Percentiles rank a stretch among this genome's conserved stretches.
These are phyloP conservation scores for Nerophis ophidion DNA, from an alignment of 2,113 vertebrate species.

Conservation along the genomic window DNA sequence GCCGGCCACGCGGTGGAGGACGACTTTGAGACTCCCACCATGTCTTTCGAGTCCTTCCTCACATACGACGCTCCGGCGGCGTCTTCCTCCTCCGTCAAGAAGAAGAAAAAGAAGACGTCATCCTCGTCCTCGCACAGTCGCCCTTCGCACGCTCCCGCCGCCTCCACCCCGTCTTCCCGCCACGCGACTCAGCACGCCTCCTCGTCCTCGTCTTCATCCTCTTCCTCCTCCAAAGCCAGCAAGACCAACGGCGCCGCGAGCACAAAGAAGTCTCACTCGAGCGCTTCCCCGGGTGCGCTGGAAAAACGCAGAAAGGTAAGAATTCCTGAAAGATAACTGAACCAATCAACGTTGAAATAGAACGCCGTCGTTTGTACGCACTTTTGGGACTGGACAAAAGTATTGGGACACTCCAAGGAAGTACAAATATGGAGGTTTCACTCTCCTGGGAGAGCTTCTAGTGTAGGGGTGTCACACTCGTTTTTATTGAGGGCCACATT, in stretches of 20 bases:
- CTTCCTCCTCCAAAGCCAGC: conserved; percentile 59
- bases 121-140: conserved; percentile 45
- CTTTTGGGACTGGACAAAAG: too few relatives aligned
- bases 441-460: too few relatives aligned
- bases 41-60: conserved; percentile 97
- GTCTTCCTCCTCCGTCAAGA: conserved; percentile 72
- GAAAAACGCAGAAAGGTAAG: conserved; percentile 67
- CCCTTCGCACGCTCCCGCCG: conserved; percentile 41
- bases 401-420: too few relatives aligned
- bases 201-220: conserved; percentile 42
- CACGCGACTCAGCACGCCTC: conserved; percentile 21
- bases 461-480: too few relatives aligned
- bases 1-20: conserved; percentile 61
- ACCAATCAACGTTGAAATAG: too few relatives aligned
- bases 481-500: too few relatives aligned
- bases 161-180: conserved; percentile 40
- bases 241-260: conserved; percentile 63
- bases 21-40: conserved; percentile 82
- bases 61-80: conserved; percentile 87
- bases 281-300: conserved; percentile 36
- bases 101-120: conserved; percentile 85
- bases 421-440: too few relatives aligned
- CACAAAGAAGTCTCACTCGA: conserved; percentile 50
- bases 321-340: not conserved
- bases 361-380: too few relatives aligned